Evolutionary conservation across 2,888 invertebrate genomes (phyloP), one percentile per base, ranked within the genome.

Genomic region (Elmis aenea): DNA sequence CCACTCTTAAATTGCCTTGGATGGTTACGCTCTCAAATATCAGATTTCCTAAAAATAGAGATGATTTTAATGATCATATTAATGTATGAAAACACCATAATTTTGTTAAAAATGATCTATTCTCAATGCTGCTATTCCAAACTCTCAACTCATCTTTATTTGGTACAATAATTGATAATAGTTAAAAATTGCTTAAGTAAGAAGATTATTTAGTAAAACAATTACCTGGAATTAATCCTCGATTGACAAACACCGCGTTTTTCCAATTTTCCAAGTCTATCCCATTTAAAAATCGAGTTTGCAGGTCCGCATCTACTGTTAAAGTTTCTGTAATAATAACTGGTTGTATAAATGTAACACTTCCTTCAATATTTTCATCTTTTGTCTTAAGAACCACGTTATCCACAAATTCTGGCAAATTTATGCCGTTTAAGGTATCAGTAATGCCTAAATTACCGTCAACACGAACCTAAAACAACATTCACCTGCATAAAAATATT

Each of bases 21-120:
- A 77, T 62, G 2, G 57, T 55, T 1, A 69, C 69, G 4, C 65
- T 43, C 1, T 64, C 58, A 51, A 79, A 70, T 1, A 33, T 54
- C 2, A 73, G 52, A 3, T 54, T 42, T 11, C 64, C 76, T 75
- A 33, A 39, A 62, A 62, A 25, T n/a, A n/a, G n/a, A n/a, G n/a
- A n/a, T n/a, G n/a, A n/a, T n/a, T n/a, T n/a, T n/a, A n/a, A n/a
- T n/a, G n/a, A n/a, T n/a, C n/a, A n/a, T n/a, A n/a, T n/a, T n/a
- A n/a, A n/a, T n/a, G n/a, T n/a, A n/a, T n/a, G n/a, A n/a, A n/a
- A n/a, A n/a, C n/a, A n/a, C n/a, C n/a, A n/a, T n/a, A n/a, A n/a
- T n/a, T n/a, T n/a, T n/a, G n/a, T n/a, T n/a, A n/a, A n/a, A n/a
- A n/a, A n/a, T n/a, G n/a, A n/a, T n/a, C n/a, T n/a, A n/a, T n/a